These are phyloP conservation scores for Amniataba percoides DNA, from an alignment of 2,797 vertebrate genomes.

Conservation along the genomic window DNA sequence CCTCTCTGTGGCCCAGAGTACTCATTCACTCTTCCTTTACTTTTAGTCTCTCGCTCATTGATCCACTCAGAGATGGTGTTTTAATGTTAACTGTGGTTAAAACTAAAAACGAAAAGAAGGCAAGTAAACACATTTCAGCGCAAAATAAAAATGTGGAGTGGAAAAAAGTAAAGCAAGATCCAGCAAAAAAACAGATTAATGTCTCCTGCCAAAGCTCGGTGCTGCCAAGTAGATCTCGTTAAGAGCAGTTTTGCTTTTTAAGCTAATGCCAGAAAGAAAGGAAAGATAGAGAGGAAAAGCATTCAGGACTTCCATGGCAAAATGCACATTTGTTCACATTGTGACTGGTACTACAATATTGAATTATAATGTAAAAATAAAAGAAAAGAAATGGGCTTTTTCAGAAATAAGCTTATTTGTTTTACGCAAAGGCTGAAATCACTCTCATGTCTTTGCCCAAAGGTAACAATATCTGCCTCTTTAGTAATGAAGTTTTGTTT, in stretches of 20 bases:
- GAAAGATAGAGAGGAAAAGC: neutral
- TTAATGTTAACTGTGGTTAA: conserved; percentile 52
- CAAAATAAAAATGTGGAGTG: conserved; percentile 17
- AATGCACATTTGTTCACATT: conserved; percentile 11
- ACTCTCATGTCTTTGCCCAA: neutral
- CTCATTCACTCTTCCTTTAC: conserved; percentile 29
- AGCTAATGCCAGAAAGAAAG: conserved; percentile 31
- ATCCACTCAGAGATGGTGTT: conserved; percentile 35
- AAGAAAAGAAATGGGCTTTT: neutral
- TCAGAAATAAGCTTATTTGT: neutral
- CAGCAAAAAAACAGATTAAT: neutral
- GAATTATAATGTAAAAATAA: neutral
- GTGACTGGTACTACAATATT: neutral
- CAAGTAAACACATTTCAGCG: conserved; percentile 29
- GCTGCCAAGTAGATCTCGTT: conserved; percentile 43
- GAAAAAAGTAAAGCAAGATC: conserved; percentile 5
- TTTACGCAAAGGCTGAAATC: neutral
- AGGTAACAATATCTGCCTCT: too few species aligned
- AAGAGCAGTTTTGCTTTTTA: conserved; percentile 28
- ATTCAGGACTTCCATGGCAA: conserved; percentile 7
- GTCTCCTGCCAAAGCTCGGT: conserved; percentile 23
- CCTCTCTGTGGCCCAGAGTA: conserved; percentile 18
- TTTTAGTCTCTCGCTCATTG: conserved; percentile 30
- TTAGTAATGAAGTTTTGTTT: neutral
- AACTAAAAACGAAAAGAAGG: conserved; percentile 16